These are phyloP conservation scores for Megathymus violae DNA, from an alignment of 1,140 invertebrate genomes.

Conservation along the genomic window DNA sequence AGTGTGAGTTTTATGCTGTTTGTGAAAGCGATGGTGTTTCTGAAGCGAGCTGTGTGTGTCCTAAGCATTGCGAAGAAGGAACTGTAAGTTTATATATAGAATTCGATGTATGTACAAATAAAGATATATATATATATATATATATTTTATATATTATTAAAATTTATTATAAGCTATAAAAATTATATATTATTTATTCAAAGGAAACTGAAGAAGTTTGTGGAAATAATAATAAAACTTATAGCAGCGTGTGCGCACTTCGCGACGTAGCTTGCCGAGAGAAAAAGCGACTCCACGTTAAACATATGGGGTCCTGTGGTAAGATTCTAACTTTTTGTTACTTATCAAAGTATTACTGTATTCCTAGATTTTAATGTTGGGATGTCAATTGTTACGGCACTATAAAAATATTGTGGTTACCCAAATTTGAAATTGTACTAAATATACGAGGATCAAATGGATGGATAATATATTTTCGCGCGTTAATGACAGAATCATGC, in stretches of 20 bases:
- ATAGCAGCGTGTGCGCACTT: slow-evolving; percentile 93
- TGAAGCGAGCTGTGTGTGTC: slow-evolving; percentile 92
- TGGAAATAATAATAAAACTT: slow-evolving; percentile 94
- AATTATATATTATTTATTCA: too few species aligned
- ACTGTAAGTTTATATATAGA: slow-evolving; percentile 89
- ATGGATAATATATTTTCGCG: too few species aligned
- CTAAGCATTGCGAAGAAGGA: slow-evolving; percentile 88
- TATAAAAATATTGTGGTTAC: too few species aligned
- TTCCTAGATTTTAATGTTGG: too few species aligned
- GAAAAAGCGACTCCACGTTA: slow-evolving; percentile 83
- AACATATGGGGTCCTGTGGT: slow-evolving; percentile 94
- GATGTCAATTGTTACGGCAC: too few species aligned
- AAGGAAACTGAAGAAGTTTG: slow-evolving; percentile 88
- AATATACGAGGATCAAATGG: too few species aligned
- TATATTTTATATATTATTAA: too few species aligned
- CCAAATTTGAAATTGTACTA: too few species aligned
- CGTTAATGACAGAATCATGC: slow-evolving; percentile 72
- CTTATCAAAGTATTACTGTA: too few species aligned
- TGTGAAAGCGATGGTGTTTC: slow-evolving; percentile 91
- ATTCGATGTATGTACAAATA: too few species aligned
- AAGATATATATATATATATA: too few species aligned
- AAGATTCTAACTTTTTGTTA: slow-evolving; percentile 77
- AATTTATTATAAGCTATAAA: too few species aligned
- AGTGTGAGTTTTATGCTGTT: slow-evolving; percentile 92
- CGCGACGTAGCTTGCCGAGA: slow-evolving; percentile 92